Evolutionary conservation across 2,888 invertebrate genomes (phyloP).

Genomic region (Dynastes grantii): DNA sequence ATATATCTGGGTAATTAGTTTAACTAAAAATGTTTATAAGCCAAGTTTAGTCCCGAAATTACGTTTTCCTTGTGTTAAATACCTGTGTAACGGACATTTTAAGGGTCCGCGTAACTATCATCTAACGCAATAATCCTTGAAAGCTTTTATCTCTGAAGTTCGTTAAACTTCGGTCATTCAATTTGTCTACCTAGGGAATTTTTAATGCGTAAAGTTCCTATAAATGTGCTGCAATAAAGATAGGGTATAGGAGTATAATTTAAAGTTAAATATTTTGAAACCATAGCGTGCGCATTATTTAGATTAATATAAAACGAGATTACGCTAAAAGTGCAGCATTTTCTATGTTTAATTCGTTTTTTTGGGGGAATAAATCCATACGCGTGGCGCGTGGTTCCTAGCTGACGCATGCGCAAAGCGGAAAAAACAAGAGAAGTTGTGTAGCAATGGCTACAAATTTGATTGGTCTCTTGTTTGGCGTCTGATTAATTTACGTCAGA

Average conservation of each 20-base stretch:
- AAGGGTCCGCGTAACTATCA: neutral
- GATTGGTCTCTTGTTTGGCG: too few relatives aligned
- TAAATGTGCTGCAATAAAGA: neutral
- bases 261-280: neutral
- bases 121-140: slow-evolving; percentile 22
- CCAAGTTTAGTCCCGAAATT: slow-evolving; percentile 20
- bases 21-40: slow-evolving; percentile 16
- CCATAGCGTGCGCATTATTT: neutral
- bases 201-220: neutral
- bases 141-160: slow-evolving; percentile 36
- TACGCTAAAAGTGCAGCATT: too few relatives aligned
- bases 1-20: neutral
- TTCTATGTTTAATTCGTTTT: too few relatives aligned
- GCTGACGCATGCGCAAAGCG: neutral
- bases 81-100: slow-evolving; percentile 5
- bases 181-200: slow-evolving; percentile 8
- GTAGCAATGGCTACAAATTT: too few relatives aligned
- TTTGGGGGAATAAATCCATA: neutral
- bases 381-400: neutral
- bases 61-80: neutral
- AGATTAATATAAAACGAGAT: neutral
- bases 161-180: slow-evolving; percentile 13
- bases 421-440: neutral
- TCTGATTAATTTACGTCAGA: neutral
- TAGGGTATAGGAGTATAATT: too few relatives aligned